Conservation (phyloP, 2,888 invertebrate species). For the Thecophora atra region DNA sequence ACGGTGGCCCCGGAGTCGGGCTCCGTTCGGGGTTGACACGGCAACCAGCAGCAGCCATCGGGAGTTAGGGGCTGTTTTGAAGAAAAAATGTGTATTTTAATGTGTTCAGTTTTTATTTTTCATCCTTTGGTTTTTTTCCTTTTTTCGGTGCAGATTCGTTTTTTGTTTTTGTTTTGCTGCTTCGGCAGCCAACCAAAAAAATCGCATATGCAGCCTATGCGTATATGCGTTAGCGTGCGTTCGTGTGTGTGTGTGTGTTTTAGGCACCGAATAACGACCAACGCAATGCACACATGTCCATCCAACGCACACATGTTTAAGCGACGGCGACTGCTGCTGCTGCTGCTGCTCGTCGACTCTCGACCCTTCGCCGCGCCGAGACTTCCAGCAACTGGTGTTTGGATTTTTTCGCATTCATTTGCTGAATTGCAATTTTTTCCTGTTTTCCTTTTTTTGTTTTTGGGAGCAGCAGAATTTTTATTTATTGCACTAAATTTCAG, state of each 20-base stretch:
- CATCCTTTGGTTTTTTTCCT: background rate
- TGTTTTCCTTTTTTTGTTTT: no score
- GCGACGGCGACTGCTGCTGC: conserved; percentile 36
- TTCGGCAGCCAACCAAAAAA: conserved; percentile 32
- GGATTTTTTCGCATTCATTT: conserved; percentile 50
- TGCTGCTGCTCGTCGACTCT: background rate
- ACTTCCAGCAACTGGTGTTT: conserved; percentile 57
- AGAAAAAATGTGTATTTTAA: conserved; percentile 40
- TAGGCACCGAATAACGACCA: conserved; percentile 45
- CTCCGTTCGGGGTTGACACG: conserved; percentile 42
- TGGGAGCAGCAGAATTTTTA: conserved; percentile 42
- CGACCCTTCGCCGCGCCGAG: conserved; percentile 22
- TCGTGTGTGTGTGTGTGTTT: conserved; percentile 43
- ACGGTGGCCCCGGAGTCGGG: conserved; percentile 28
- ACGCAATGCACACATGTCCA: conserved; percentile 37
- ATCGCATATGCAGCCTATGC: conserved; percentile 38
- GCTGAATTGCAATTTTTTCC: conserved; percentile 45
- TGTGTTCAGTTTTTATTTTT: conserved; percentile 10
- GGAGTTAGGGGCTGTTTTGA: conserved; percentile 49
- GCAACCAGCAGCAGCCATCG: conserved; percentile 34
- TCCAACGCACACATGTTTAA: conserved; percentile 41
- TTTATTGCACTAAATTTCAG: conserved; percentile 46
- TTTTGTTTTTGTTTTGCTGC: conserved; percentile 38
- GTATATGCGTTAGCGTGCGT: conserved; percentile 36
- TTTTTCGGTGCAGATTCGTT: background rate